phyloP scores from a whole-genome alignment of 2,888 invertebrate species.

The Macrophya alboannulata region DNA sequence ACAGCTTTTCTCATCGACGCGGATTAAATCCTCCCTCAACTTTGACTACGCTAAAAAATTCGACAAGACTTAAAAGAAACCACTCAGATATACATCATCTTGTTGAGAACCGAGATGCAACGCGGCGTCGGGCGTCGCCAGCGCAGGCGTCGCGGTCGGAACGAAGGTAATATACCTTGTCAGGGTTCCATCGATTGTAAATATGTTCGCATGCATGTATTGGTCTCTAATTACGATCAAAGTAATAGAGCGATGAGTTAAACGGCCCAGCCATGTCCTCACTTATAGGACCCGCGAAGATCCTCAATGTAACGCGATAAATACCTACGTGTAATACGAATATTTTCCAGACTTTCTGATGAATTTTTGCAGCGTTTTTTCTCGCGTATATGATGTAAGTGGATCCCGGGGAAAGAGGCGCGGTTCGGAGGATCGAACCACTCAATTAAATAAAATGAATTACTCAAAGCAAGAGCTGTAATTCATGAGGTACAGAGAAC shows the following conservation, averaged over 20 bases:
- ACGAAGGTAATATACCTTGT: neutral
- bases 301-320: neutral
- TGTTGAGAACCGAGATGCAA: constrained; percentile 8
- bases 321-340: neutral
- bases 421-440: constrained; percentile 4
- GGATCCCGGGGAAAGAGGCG: neutral
- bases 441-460: constrained; percentile 13
- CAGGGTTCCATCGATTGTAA: neutral
- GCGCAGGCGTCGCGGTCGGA: constrained; percentile 4
- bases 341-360: neutral
- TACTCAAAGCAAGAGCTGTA: neutral
- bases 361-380: neutral
- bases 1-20: neutral
- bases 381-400: neutral
- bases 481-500: constrained; percentile 9
- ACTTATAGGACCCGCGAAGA: neutral
- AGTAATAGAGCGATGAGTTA: neutral
- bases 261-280: neutral
- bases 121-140: constrained; percentile 17
- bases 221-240: neutral
- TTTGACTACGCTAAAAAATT: constrained; percentile 13
- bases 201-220: constrained; percentile 9
- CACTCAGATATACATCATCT: constrained; percentile 8
- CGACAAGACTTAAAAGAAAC: neutral
- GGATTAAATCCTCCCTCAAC: neutral